phyloP scores from a whole-genome alignment of 2,888 invertebrate genomes.

The Homarus gammarus region DNA sequence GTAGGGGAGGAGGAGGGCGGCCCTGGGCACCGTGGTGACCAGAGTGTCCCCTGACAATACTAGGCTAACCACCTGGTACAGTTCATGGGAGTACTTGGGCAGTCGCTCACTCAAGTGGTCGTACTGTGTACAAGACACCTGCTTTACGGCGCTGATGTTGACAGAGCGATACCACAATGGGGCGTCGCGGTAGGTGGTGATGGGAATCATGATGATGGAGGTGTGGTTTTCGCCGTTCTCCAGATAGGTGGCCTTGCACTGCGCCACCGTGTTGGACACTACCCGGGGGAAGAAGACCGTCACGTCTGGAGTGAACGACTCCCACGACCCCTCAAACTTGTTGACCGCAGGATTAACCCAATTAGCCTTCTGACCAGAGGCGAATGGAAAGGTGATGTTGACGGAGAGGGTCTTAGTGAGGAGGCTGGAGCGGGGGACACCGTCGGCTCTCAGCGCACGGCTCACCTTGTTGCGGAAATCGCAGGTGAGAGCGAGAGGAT shows the following conservation, averaged over 20 bases:
- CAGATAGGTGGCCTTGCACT: neutral
- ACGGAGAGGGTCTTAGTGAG: slow-evolving; percentile 33
- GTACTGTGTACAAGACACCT: slow-evolving; percentile 2
- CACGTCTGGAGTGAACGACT: neutral
- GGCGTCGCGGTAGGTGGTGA: neutral
- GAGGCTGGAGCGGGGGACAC: neutral
- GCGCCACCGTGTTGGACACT: neutral
- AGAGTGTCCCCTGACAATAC: neutral
- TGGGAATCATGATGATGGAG: neutral
- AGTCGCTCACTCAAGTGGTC: neutral
- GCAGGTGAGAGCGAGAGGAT: slow-evolving; percentile 21
- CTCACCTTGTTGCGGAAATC: slow-evolving; percentile 28
- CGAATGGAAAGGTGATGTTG: slow-evolving; percentile 7
- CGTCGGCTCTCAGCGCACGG: neutral
- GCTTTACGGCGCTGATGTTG: neutral
- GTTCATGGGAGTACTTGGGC: neutral
- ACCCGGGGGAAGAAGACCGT: slow-evolving; percentile 20
- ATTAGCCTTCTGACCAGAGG: neutral
- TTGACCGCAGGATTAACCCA: slow-evolving; percentile 1
- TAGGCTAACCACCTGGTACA: slow-evolving; percentile 24
- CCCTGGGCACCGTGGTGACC: slow-evolving; percentile 8
- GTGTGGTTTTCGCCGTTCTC: neutral
- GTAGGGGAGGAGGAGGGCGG: slow-evolving; percentile 11
- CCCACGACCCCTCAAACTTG: slow-evolving; percentile 9
- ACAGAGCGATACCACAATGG: neutral